Base-by-base conservation (phyloP, 1,140 invertebrate species). In the Sycobia sp. region DNA sequence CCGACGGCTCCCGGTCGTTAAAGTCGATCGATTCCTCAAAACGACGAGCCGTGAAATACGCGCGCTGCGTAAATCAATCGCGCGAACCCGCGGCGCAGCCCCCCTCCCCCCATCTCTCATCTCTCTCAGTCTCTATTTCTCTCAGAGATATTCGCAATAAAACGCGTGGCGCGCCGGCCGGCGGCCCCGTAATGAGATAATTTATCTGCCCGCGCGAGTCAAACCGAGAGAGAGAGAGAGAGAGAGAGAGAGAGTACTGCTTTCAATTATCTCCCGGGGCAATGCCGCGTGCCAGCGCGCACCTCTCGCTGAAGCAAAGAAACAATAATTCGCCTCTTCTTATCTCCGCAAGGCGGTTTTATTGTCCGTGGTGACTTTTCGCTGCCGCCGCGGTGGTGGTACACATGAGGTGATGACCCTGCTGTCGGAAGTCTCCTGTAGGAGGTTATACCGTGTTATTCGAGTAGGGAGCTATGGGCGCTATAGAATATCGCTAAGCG, bases 161-260 rank as follows among this genome's bases (percentile, higher is more conserved):
- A 29, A 46, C 5, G 16, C 13, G 18, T 14, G 41, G 14, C 20
- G 11, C 11, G n/a, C 2, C 8, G 18, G 3, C 29, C 43, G 27
- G 39, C 29, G 29, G 4, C 16, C 49, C 9, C 14, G 7, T 62
- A 62, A 62, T 54, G 59, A 62, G 59, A 62, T 60, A 60, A 60
- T 51, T 53, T 51, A 60, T 51, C 58, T 34, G 47, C 36, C 13
- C 16, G 14, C 20, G 43, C 11, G 18, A 44, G 36, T 2, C 5
- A n/a, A n/a, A n/a, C n/a, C n/a, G n/a, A n/a, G n/a, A n/a, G n/a
- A n/a, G n/a, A n/a, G n/a, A n/a, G n/a, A 3, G 46, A 1, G 53
- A 27, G 27, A n/a, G n/a, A 41, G 39, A 2, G 7, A 3, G 46
- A 1, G 53, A 27, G 27, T 22, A 34, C 5, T 34, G 34, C 34